These are phyloP conservation scores for Oxystoma pomonae DNA, from an alignment of 2,888 invertebrate species.

Conservation along the genomic window DNA sequence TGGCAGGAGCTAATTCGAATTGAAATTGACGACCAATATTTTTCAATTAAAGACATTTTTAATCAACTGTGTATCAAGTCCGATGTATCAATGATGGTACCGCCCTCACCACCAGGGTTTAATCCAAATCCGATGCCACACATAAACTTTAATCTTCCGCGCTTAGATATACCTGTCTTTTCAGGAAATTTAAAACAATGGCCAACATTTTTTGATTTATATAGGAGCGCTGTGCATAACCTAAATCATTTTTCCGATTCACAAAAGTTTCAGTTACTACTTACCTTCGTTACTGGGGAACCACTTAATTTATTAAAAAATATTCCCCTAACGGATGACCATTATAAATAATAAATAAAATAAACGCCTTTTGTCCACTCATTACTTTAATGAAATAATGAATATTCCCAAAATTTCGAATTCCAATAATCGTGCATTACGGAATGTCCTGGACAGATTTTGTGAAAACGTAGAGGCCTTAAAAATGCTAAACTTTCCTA, in stretches of 20 bases:
- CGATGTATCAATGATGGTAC: neutral
- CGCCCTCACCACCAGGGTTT: neutral
- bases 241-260: neutral
- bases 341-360: neutral
- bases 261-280: constrained; percentile 2
- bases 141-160: constrained; percentile 1
- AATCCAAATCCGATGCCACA: neutral
- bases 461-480: neutral
- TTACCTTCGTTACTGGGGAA: neutral
- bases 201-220: neutral
- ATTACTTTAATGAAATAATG: neutral
- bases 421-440: neutral
- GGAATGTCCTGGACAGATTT: neutral
- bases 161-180: constrained; percentile 2
- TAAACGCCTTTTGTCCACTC: neutral
- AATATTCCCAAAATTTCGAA: neutral
- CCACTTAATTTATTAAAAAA: neutral
- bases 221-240: constrained; percentile 1
- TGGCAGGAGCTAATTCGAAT: too few relatives aligned
- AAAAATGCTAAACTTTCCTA: neutral
- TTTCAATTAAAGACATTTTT: too few relatives aligned
- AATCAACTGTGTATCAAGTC: too few relatives aligned
- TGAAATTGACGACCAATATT: too few relatives aligned
- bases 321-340: neutral
- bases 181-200: constrained; percentile 3